Conservation (phyloP, 2,888 invertebrate species). For the Drosophila subquinaria region DNA sequence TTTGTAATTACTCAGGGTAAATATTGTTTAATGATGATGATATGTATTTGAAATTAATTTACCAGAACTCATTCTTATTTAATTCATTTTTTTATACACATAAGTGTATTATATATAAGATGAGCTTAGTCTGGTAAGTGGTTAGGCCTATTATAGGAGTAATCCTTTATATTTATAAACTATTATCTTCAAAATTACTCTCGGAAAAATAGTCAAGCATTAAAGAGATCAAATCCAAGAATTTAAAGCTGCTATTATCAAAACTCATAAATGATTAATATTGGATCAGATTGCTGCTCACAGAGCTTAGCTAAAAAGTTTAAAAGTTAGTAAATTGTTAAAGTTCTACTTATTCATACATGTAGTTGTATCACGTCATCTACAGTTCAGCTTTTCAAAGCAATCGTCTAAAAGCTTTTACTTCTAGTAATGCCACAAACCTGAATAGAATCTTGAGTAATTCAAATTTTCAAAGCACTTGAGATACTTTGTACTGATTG, state of each 20-base stretch:
- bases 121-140: background rate
- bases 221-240: background rate
- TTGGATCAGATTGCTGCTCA: too few species aligned
- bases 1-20: background rate
- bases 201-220: too few species aligned
- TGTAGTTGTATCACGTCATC: background rate
- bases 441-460: background rate
- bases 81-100: background rate
- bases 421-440: background rate
- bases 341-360: too few species aligned
- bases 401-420: background rate
- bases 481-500: background rate
- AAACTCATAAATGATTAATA: too few species aligned
- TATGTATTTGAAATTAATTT: background rate
- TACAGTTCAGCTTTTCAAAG: background rate
- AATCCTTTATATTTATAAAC: too few species aligned
- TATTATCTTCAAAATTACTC: too few species aligned
- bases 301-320: too few species aligned
- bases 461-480: background rate
- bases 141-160: too few species aligned
- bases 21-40: conserved; percentile 9
- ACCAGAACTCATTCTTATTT: background rate
- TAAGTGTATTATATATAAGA: background rate
- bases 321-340: too few species aligned
- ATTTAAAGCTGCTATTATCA: too few species aligned